Percentiles rank a stretch among this genome's conserved stretches.
Evolutionary conservation across 1,140 invertebrate genomes (phyloP).

Genomic region (Mya arenaria): DNA sequence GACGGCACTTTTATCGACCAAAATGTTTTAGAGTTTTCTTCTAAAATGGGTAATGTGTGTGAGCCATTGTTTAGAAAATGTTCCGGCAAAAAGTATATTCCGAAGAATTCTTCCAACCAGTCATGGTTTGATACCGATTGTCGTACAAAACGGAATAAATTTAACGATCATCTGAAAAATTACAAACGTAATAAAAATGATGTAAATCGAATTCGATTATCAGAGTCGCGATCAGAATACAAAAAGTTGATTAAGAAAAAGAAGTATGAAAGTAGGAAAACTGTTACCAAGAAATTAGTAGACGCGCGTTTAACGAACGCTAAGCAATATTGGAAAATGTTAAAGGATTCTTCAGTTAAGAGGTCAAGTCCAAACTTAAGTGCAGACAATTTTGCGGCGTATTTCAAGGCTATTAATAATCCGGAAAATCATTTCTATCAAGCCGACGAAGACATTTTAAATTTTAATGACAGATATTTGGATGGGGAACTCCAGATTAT

Average conservation of each 20-base stretch:
- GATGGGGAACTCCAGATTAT: too few relatives aligned
- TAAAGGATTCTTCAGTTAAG: neutral
- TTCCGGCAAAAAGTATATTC: too few relatives aligned
- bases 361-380: neutral
- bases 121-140: neutral
- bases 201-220: neutral
- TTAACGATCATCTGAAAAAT: neutral
- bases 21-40: neutral
- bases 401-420: constrained; percentile 12
- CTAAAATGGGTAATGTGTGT: neutral
- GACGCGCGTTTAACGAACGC: neutral
- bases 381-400: neutral
- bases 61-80: neutral
- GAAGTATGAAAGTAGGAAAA: too few relatives aligned
- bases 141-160: neutral
- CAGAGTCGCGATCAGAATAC: neutral
- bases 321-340: neutral
- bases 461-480: too few relatives aligned
- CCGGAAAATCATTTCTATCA: too few relatives aligned
- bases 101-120: too few relatives aligned
- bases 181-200: constrained; percentile 1
- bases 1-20: too few relatives aligned
- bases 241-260: neutral
- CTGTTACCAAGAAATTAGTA: too few relatives aligned
- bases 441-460: too few relatives aligned